These are phyloP conservation scores for Acleris emargana DNA, from an alignment of 2,888 invertebrate genomes.

Conservation along the genomic window DNA sequence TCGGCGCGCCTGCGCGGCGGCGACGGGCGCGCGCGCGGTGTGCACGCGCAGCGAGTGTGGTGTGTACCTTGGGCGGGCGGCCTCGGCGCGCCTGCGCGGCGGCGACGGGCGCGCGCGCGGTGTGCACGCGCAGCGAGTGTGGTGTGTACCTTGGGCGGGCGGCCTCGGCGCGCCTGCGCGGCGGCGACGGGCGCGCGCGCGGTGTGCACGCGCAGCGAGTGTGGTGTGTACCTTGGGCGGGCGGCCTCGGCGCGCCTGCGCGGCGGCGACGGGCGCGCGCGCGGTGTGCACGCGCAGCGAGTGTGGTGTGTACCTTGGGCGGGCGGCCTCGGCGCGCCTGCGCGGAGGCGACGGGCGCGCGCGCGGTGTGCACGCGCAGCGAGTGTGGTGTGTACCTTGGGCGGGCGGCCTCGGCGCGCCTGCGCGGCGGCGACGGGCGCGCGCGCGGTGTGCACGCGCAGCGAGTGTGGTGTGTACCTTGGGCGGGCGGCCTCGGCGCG, in stretches of 20 bases:
- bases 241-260: conserved; percentile 24
- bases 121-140: conserved; percentile 54
- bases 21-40: conserved; percentile 45
- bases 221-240: conserved; percentile 40
- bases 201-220: conserved; percentile 60
- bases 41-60: conserved; percentile 44
- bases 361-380: conserved; percentile 63
- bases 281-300: conserved; percentile 58
- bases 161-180: conserved; percentile 23
- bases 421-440: conserved; percentile 17
- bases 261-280: conserved; percentile 32
- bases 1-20: conserved; percentile 14
- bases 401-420: conserved; percentile 33
- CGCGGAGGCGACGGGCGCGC: conserved; percentile 27
- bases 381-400: conserved; percentile 38
- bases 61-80: conserved; percentile 40
- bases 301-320: conserved; percentile 40
- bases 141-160: conserved; percentile 40
- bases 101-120: conserved; percentile 43
- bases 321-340: conserved; percentile 25
- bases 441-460: conserved; percentile 63
- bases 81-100: conserved; percentile 22
- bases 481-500: conserved; percentile 36
- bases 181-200: conserved; percentile 39
- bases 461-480: conserved; percentile 58